These are phyloP conservation scores for Scomberomorus guttatus DNA, from an alignment of 2,797 vertebrate species.

Conservation along the genomic window DNA sequence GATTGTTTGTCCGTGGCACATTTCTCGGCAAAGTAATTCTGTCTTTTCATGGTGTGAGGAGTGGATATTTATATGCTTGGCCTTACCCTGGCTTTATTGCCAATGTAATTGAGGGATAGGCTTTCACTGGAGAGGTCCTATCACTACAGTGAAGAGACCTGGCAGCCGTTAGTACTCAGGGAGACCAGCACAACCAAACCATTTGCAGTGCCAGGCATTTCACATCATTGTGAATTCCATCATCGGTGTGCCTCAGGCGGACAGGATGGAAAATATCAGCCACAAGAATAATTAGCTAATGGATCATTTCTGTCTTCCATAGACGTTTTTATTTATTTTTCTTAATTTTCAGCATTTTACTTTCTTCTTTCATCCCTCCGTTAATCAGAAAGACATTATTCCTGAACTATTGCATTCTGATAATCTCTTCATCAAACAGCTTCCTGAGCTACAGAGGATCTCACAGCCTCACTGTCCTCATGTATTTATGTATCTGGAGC, in stretches of 20 bases:
- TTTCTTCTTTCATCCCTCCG: neutral
- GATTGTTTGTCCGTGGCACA: conserved; percentile 31
- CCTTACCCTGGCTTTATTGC: conserved; percentile 52
- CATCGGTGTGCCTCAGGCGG: conserved; percentile 58
- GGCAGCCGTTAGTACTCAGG: conserved; percentile 54
- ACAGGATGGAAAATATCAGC: conserved; percentile 52
- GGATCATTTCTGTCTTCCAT: conserved; percentile 28
- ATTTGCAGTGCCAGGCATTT: conserved; percentile 67
- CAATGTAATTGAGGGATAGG: conserved; percentile 69
- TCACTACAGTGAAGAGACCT: conserved; percentile 70
- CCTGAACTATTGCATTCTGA: conserved; percentile 28
- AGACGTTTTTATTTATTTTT: neutral
- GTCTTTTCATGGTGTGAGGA: conserved; percentile 41
- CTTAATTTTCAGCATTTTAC: neutral
- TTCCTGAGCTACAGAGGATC: conserved; percentile 32
- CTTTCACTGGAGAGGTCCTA: conserved; percentile 68
- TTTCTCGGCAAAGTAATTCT: conserved; percentile 37
- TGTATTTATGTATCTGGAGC: neutral
- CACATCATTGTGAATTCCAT: conserved; percentile 74
- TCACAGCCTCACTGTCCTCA: neutral
- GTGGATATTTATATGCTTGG: conserved; percentile 59
- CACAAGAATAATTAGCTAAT: conserved; percentile 67
- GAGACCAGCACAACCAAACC: conserved; percentile 55
- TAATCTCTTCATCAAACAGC: conserved; percentile 4
- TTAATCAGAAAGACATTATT: neutral